Evolutionary conservation across 2,113 vertebrate genomes (phyloP).

Genomic region (Cyphomyrus plagiostoma): DNA sequence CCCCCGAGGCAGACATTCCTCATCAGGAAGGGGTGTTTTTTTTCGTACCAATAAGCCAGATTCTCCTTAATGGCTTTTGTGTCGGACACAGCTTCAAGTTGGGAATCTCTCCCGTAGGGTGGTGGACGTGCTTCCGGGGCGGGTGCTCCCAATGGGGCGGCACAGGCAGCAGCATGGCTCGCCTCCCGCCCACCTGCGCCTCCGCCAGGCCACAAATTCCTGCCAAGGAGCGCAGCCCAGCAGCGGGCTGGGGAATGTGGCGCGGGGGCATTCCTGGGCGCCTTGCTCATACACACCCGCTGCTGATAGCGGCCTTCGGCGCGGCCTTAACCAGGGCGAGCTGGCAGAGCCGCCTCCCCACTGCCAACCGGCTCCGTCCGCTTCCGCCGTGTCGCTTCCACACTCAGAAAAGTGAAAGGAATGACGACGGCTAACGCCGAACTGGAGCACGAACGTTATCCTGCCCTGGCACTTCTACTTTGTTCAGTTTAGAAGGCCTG

Average conservation of each 20-base stretch:
- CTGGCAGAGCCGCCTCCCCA: background rate
- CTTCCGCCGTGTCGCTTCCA: background rate
- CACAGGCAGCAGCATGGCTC: background rate
- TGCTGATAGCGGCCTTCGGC: background rate
- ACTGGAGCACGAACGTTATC: too few relatives aligned
- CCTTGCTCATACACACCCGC: background rate
- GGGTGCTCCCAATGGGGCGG: too few relatives aligned
- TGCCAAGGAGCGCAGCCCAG: background rate
- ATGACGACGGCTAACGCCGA: background rate
- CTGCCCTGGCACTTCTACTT: background rate
- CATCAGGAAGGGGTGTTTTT: background rate
- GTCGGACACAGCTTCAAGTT: background rate
- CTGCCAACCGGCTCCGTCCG: background rate
- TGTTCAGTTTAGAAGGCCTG: background rate
- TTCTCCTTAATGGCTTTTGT: background rate
- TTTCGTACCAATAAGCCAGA: background rate
- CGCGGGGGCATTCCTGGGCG: background rate
- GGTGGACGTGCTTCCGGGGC: background rate
- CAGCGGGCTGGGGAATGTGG: background rate
- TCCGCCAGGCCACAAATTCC: background rate
- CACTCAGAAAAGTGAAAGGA: background rate
- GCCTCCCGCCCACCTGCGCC: background rate
- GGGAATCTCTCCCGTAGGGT: background rate
- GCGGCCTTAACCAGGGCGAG: background rate
- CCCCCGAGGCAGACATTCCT: background rate